Evolutionary conservation across 92 coral and sea anemone genomes (phyloP).

Genomic region (Palythoa caribaeorum): DNA sequence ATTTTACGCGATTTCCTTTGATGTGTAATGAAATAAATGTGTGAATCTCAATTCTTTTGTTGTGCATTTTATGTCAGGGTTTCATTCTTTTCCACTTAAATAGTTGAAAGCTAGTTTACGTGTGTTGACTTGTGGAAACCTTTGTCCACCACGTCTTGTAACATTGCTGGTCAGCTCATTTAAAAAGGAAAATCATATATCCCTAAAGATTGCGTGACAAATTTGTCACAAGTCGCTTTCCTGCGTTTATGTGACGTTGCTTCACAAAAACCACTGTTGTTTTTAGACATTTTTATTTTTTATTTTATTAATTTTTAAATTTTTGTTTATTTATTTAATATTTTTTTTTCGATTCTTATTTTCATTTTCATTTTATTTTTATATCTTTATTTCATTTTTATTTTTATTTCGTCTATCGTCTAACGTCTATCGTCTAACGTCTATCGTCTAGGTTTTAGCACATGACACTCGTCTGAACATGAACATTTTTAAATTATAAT

Average conservation of each 20-base stretch:
- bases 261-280: conserved; percentile 15
- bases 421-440: too few relatives aligned
- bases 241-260: conserved; percentile 16
- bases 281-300: neutral
- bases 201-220: neutral
- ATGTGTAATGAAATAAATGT: conserved; percentile 1
- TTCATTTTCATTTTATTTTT: too few relatives aligned
- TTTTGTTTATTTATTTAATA: too few relatives aligned
- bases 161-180: neutral
- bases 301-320: too few relatives aligned
- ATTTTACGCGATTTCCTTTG: conserved; percentile 13
- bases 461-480: too few relatives aligned
- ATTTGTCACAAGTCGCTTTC: conserved; percentile 3
- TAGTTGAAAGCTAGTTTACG: too few relatives aligned
- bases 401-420: too few relatives aligned
- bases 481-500: too few relatives aligned
- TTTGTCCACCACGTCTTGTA: conserved; percentile 11
- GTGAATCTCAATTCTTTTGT: neutral
- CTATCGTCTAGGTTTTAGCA: too few relatives aligned
- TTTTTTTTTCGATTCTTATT: too few relatives aligned
- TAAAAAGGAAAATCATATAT: neutral
- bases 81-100: neutral
- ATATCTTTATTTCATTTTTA: too few relatives aligned
- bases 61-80: neutral
- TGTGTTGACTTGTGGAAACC: neutral